These are phyloP conservation scores for Phyllotreta striolata DNA, from an alignment of 2,888 invertebrate genomes.

Conservation along the genomic window DNA sequence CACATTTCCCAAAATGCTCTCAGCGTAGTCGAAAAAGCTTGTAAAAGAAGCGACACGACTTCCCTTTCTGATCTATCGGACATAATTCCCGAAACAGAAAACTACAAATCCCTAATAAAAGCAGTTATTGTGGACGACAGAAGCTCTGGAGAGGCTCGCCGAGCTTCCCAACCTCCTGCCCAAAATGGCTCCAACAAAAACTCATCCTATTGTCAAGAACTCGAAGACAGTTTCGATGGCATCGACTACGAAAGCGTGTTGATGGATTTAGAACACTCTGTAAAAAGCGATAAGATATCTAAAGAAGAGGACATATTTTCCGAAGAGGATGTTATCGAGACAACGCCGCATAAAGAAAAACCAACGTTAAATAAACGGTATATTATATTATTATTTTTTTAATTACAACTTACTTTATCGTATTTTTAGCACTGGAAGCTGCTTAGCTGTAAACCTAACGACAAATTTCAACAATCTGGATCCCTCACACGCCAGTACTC, in stretches of 20 bases:
- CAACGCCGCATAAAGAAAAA: slow-evolving; percentile 50
- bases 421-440: not conserved
- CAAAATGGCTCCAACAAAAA: not conserved
- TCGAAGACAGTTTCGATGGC: slow-evolving; percentile 34
- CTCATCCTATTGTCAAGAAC: slow-evolving; percentile 25
- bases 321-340: slow-evolving; percentile 52
- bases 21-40: slow-evolving; percentile 30
- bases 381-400: too few species aligned
- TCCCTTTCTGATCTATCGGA: slow-evolving; percentile 25
- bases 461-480: too few species aligned
- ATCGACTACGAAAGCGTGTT: slow-evolving; percentile 29
- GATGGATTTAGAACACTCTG: slow-evolving; percentile 11
- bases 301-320: slow-evolving; percentile 44
- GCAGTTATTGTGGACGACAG: too few species aligned
- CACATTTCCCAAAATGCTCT: not conserved
- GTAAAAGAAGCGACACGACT: slow-evolving; percentile 7
- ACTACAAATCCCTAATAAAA: slow-evolving; percentile 9
- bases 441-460: too few species aligned
- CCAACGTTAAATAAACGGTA: not conserved
- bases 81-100: slow-evolving; percentile 35
- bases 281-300: not conserved
- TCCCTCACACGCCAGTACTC: too few species aligned
- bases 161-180: too few species aligned
- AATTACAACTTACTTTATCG: not conserved
- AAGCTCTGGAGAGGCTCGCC: too few species aligned